These are phyloP conservation scores for Leuctra nigra DNA, from an alignment of 2,888 invertebrate genomes.

Conservation along the genomic window DNA sequence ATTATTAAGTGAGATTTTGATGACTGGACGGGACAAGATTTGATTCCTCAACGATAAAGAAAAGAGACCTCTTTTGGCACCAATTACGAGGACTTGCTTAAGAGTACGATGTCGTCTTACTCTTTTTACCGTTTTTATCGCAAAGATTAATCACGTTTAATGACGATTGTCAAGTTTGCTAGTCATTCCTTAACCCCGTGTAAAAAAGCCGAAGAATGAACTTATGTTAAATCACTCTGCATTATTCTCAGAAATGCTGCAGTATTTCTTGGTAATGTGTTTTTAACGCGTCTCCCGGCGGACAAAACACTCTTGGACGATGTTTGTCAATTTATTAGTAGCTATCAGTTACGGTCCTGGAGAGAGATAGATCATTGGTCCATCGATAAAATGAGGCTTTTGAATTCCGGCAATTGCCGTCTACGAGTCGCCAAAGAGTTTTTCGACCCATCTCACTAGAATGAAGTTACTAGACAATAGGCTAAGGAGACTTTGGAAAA, in stretches of 20 bases:
- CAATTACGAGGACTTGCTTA: background rate
- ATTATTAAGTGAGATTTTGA: too few relatives aligned
- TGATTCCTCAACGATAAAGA: too few relatives aligned
- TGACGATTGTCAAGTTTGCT: background rate
- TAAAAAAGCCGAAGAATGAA: constrained; percentile 5
- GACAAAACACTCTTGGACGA: constrained; percentile 2
- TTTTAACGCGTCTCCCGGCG: constrained; percentile 12
- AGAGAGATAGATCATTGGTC: constrained; percentile 4
- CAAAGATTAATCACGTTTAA: background rate
- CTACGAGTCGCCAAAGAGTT: constrained; percentile 18
- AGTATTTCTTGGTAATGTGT: constrained; percentile 10
- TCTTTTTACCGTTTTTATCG: too few relatives aligned
- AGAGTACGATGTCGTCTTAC: too few relatives aligned
- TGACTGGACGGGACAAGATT: too few relatives aligned
- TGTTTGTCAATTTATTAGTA: constrained; percentile 17
- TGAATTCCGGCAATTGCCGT: constrained; percentile 15
- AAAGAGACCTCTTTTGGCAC: too few relatives aligned
- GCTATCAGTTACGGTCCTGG: constrained; percentile 8
- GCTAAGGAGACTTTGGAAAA: constrained; percentile 14
- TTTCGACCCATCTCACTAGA: constrained; percentile 17
- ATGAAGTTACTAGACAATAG: constrained; percentile 20
- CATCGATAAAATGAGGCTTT: constrained; percentile 12
- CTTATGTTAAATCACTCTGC: constrained; percentile 4
- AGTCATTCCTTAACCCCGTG: constrained; percentile 5
- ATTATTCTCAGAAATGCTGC: constrained; percentile 10